Base-by-base conservation (phyloP, 2,113 vertebrate species). In the Vulpes lagopus region DNA sequence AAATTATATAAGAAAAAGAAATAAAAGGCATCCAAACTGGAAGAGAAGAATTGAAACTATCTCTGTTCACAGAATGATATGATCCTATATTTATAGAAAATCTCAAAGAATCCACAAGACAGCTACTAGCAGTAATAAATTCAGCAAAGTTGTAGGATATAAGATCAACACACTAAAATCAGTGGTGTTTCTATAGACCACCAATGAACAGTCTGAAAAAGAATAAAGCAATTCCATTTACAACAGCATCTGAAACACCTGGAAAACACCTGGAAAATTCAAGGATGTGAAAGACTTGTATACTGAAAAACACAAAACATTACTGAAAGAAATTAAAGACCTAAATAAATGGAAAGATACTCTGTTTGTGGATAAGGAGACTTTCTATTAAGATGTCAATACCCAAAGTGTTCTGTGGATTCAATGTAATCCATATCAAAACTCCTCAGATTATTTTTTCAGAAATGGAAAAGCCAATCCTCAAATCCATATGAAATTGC, bases 401-500 rank as follows among this genome's bases (percentile, higher is more conserved):
- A 88, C 10, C 43, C 71, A 59, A 76, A 59, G 51, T 19, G 51
- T 14, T 93, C 11, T 88, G 49, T 8, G 91, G 55, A 83, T 57
- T 71, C 55, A 65, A 27, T 27, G 59, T 5, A 69, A 57, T 76
- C 20, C 30, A 35, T 51, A 71, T 87, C 38, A 62, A 76, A 82
- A 86, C 27, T 71, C 53, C 19, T 60, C 1, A 74, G 38, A 38
- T 3, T 16, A 49, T 94, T 78, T 71, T 83, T 62, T 38, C 62
- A 87, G 17, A 83, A 83, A 60, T 91, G 80, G 80, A 67, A 94
- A 97, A 83, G 3, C 22, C 49, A 96, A 0, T 67, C 30, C 51
- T 92, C 9, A 89, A 85, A 81, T 92, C 67, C 35, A 55, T 51
- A 62, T 94, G 84, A 57, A 94, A 92, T 53, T 96, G 3, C 69